phyloP scores from a whole-genome alignment of 2,113 vertebrate genomes.

The Oncorhynchus nerka region DNA sequence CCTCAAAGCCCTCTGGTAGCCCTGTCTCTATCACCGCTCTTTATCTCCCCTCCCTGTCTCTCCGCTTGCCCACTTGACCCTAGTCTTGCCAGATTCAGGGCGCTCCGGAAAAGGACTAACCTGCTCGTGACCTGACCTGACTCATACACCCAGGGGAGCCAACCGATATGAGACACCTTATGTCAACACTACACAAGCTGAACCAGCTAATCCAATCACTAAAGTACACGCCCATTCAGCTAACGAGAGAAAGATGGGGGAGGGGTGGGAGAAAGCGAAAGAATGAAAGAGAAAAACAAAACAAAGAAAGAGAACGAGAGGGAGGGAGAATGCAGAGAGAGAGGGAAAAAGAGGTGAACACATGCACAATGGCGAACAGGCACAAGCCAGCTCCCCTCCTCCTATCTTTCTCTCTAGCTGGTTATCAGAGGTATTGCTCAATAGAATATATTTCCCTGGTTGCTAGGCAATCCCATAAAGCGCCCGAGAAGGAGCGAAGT shows the following conservation, averaged over 20 bases:
- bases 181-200: too few species aligned
- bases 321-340: background rate
- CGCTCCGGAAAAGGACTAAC: too few species aligned
- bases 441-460: constrained; percentile 74
- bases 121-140: background rate
- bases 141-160: background rate
- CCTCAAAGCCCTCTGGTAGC: background rate
- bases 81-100: background rate
- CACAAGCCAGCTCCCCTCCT: constrained; percentile 44
- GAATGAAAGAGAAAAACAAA: background rate
- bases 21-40: background rate
- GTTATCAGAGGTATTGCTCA: constrained; percentile 63
- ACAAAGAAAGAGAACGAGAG: background rate
- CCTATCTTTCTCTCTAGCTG: constrained; percentile 43
- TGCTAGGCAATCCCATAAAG: constrained; percentile 81
- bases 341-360: constrained; percentile 29
- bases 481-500: constrained; percentile 66
- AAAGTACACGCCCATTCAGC: constrained; percentile 6
- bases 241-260: constrained; percentile 38
- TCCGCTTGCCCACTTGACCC: background rate
- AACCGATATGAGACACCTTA: background rate
- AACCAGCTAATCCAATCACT: background rate
- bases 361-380: constrained; percentile 48
- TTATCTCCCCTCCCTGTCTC: background rate
- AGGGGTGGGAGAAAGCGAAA: background rate